Base-by-base conservation (phyloP, 2,888 invertebrate genomes). In the Tridacna gigas region DNA sequence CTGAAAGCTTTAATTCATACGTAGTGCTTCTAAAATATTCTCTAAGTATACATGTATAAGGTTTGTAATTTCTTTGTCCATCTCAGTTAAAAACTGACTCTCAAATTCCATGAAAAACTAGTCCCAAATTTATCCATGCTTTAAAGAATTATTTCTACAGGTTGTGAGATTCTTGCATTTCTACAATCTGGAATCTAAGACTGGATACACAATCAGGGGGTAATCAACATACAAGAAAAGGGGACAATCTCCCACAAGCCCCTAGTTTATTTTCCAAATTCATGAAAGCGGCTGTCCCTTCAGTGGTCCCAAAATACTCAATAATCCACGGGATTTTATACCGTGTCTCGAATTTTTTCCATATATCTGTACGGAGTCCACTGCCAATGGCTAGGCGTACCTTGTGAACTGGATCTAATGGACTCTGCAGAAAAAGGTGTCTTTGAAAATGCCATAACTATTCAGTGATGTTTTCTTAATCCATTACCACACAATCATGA, bases 221-320 rank as follows among this genome's bases (percentile, higher is more conserved):
- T 56, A 51, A 15, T 56, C 56, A 56, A 81, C 83, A 66, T 83
- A 86, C 79, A 74, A 86, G 77, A 56, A 86, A 79, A 66, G 83
- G 83, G 0, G 83, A 84, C 12, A 80, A 37, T 37, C 91, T 77
- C 12, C 92, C 92, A 77, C 91, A 84, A 20, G 89, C 71, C 18
- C 92, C 92, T 13, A 87, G 69, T 79, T 80, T 98, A 91, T 97
- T 98, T 93, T 98, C 97, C 20, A 97, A 96, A 94, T 99, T 99
- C 26, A 98, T 98, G 77, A 99, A 97, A 93, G 98, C 98, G 25
- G 98, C 98, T 93, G 99, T 99, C 89, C 99, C 99, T 95, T 99
- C 99, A 0, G 99, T 99, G 5, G 98, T 98, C 0, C 99, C 99
- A 93, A 99, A 99, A 95, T 99, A 98, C 95, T 99, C 99, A 0